Conservation (phyloP, 2,888 invertebrate species). For the Nymphalis c-album region DNA sequence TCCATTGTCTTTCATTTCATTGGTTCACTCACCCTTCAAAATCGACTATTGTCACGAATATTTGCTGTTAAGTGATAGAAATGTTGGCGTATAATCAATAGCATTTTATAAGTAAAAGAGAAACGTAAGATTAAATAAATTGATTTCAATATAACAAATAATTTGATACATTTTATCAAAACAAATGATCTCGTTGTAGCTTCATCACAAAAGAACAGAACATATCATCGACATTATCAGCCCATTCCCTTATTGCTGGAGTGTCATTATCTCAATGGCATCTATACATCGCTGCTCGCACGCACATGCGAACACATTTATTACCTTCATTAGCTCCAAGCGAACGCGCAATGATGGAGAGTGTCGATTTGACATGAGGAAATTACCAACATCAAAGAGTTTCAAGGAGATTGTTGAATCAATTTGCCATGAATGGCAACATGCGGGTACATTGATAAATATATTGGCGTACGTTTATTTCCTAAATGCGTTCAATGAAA, state of each 20-base stretch:
- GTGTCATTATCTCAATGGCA: slow-evolving; percentile 58
- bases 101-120: not conserved
- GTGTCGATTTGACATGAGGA: slow-evolving; percentile 29
- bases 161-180: not conserved
- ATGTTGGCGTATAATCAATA: too few relatives aligned
- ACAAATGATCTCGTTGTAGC: slow-evolving; percentile 2
- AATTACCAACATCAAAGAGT: slow-evolving; percentile 37
- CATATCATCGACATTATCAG: slow-evolving; percentile 47
- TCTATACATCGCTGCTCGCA: slow-evolving; percentile 58
- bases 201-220: slow-evolving; percentile 10
- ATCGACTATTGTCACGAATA: too few relatives aligned
- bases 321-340: slow-evolving; percentile 60
- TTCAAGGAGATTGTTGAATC: slow-evolving; percentile 35
- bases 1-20: too few relatives aligned
- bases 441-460: slow-evolving; percentile 8
- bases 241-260: slow-evolving; percentile 52
- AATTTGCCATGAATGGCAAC: slow-evolving; percentile 35
- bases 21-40: too few relatives aligned
- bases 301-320: slow-evolving; percentile 47
- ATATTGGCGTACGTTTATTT: slow-evolving; percentile 7
- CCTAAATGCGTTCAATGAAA: slow-evolving; percentile 13
- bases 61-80: too few relatives aligned
- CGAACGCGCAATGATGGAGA: slow-evolving; percentile 48
- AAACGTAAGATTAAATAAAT: not conserved
- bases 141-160: not conserved